Evolutionary conservation across 2,888 invertebrate genomes (phyloP).

Genomic region (Drosophila gaucha): DNA sequence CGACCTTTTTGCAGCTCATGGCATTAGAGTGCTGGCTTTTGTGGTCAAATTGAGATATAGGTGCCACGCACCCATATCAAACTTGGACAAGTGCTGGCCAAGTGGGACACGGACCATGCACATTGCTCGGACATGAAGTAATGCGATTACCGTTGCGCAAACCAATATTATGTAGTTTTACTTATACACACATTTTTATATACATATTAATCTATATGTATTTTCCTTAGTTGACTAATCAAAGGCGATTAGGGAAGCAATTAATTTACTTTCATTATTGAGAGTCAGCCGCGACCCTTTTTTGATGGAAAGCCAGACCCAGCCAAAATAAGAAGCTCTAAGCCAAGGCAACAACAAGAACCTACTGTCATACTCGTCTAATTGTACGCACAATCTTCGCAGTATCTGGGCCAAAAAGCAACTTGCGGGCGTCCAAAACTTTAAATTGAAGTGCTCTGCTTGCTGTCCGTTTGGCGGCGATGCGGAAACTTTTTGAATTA

Average conservation of each 20-base stretch:
- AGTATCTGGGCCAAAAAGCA: constrained; percentile 22
- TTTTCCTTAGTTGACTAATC: constrained; percentile 19
- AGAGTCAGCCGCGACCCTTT: constrained; percentile 22
- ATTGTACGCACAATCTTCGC: constrained; percentile 40
- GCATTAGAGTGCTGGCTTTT: constrained; percentile 65
- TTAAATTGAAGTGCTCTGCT: constrained; percentile 68
- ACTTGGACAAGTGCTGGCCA: constrained; percentile 49
- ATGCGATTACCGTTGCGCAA: constrained; percentile 9
- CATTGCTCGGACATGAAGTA: not conserved
- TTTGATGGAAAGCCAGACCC: not conserved
- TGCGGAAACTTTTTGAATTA: constrained; percentile 50
- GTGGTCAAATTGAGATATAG: constrained; percentile 73
- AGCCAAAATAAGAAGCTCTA: constrained; percentile 22
- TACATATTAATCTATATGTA: not conserved
- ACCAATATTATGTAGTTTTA: not conserved
- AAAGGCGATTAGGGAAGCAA: constrained; percentile 50
- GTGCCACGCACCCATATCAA: constrained; percentile 63
- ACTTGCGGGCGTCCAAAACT: constrained; percentile 46
- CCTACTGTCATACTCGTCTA: constrained; percentile 43
- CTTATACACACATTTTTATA: not conserved
- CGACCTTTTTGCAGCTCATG: constrained; percentile 45
- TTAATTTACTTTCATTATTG: constrained; percentile 44
- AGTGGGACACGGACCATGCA: constrained; percentile 18
- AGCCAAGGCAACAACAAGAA: constrained; percentile 15
- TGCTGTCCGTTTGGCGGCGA: constrained; percentile 26